Conservation (phyloP, 1,140 invertebrate species). For the Ceratina calcarata region DNA sequence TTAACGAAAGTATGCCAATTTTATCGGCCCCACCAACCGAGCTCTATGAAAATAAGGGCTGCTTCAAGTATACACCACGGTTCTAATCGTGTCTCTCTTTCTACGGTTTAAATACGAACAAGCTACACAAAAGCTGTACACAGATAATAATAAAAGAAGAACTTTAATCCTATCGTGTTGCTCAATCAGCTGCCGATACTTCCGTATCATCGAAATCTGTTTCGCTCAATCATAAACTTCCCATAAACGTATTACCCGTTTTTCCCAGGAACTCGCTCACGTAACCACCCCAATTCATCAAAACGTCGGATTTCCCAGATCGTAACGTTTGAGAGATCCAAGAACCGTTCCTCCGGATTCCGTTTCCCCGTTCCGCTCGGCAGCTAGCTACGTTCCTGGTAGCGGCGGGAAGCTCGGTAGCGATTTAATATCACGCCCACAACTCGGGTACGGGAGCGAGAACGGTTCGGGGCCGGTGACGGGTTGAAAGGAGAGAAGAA, state of each 20-base stretch:
- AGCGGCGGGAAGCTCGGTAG: constrained; percentile 58
- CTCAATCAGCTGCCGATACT: too few relatives aligned
- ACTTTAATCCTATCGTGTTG: too few relatives aligned
- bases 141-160: too few relatives aligned
- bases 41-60: background rate
- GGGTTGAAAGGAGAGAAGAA: constrained; percentile 43
- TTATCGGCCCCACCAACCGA: background rate
- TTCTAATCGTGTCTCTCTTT: too few relatives aligned
- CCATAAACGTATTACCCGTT: background rate
- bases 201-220: too few relatives aligned
- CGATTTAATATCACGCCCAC: constrained; percentile 80
- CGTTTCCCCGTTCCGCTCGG: constrained; percentile 3
- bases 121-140: too few relatives aligned
- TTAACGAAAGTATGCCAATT: constrained; percentile 22
- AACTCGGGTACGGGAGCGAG: constrained; percentile 52
- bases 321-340: too few relatives aligned
- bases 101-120: too few relatives aligned
- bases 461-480: constrained; percentile 32
- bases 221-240: background rate
- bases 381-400: constrained; percentile 54
- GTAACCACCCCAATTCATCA: background rate
- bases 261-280: background rate
- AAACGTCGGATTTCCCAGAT: too few relatives aligned
- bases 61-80: too few relatives aligned
- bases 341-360: background rate